Evolutionary conservation across 2,888 invertebrate species (phyloP).

Genomic region (Eupithecia subumbrata): DNA sequence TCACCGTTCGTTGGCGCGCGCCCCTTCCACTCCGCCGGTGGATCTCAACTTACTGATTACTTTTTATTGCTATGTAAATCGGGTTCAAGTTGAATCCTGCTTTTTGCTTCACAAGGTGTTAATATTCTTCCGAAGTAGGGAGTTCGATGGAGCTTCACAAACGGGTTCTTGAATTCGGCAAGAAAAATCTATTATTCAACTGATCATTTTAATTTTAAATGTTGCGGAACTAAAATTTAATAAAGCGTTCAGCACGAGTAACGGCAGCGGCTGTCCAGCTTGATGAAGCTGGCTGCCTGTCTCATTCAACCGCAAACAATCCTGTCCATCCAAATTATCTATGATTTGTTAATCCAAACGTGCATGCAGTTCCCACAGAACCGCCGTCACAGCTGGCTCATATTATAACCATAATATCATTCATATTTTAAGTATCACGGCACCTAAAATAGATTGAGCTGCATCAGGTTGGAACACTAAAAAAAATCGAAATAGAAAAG

Average conservation of each 20-base stretch:
- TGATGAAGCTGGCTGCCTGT: slow-evolving; percentile 14
- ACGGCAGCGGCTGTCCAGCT: neutral
- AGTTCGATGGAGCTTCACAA: neutral
- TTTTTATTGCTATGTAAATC: slow-evolving; percentile 36
- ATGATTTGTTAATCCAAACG: slow-evolving; percentile 28
- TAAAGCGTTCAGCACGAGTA: neutral
- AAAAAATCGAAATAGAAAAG: neutral
- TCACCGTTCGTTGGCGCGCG: slow-evolving; percentile 66
- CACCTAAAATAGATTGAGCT: neutral
- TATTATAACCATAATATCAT: neutral
- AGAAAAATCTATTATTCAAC: neutral
- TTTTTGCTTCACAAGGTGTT: slow-evolving; percentile 17
- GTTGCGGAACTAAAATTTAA: neutral
- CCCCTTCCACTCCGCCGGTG: slow-evolving; percentile 46
- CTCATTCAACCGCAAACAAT: slow-evolving; percentile 22
- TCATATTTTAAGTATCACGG: neutral
- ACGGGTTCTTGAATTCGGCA: neutral
- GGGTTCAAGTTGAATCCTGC: slow-evolving; percentile 17
- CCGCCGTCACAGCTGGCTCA: neutral
- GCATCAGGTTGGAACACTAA: neutral
- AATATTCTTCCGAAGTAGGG: slow-evolving; percentile 7
- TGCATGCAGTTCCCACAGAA: neutral
- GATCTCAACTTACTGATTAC: slow-evolving; percentile 42
- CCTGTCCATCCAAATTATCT: slow-evolving; percentile 21
- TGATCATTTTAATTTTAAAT: neutral